Base-by-base conservation (phyloP, 2,113 vertebrate species). In the Actenoides hombroni region DNA sequence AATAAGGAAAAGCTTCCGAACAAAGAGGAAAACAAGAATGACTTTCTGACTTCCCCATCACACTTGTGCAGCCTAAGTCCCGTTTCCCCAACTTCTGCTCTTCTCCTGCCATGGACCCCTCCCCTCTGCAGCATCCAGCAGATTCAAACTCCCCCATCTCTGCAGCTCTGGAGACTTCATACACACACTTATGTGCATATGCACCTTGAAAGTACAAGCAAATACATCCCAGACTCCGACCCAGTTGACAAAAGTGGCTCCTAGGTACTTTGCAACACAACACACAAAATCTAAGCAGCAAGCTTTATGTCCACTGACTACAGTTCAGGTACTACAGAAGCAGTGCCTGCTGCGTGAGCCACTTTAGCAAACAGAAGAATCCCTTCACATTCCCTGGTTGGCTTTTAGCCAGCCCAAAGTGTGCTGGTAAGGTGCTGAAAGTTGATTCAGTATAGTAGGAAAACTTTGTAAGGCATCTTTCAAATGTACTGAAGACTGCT, bases 151-250 rank as follows among this genome's bases (percentile, higher is more conserved):
- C 48, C 68, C 17, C 20, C 13, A 68, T 18, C 13, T 77, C 39
- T 26, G 12, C 39, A 69, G 1, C 19, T 3, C 40, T 5, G 20
- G 35, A 35, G 35, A 33, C 4, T 29, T n/a, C 64, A 29, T 26
- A 42, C 3, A 61, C 39, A 31, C 6, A 8, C 2, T 1, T 1
- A 6, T 8, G 5, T 2, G 0, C 6, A 6, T 17, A 6, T 18
- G 17, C 10, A 23, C 29, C 29, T 70, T 40, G 13, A 6, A 40
- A 31, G 6, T 13, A 88, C 2, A 37, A 4, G 19, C 28, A 54
- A 42, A 8, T 10, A 65, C 29, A 73, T 68, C 11, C 9, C 39
- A 80, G 11, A 0, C 28, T 5, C 4, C 5, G 12, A 69, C 35
- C 60, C 35, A 40, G 18, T 20, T 76, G n/a, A 68, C 44, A 71